Percentiles rank a stretch among this genome's conserved stretches.
Conservation (phyloP, 2,797 vertebrate genomes). For the Chaenodraco wilsoni region DNA sequence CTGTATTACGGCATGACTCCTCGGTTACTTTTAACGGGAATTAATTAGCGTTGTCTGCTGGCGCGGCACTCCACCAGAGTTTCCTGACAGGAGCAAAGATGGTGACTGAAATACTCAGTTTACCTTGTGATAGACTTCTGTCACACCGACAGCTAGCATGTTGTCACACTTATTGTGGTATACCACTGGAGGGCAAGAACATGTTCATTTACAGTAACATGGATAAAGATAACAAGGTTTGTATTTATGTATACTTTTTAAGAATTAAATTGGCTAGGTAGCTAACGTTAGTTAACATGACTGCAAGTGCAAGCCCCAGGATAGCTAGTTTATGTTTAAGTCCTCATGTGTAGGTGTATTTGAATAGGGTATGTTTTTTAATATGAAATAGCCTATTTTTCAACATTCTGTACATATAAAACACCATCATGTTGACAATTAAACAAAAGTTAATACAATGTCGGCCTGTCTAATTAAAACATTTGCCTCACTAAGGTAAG, state of each 20-base stretch:
- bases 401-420: neutral
- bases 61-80: neutral
- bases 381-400: neutral
- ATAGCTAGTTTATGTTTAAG: neutral
- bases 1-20: no score
- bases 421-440: neutral
- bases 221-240: slow-evolving; percentile 65
- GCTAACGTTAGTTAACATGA: neutral
- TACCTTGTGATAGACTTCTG: slow-evolving; percentile 55
- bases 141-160: slow-evolving; percentile 78
- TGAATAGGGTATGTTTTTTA: neutral
- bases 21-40: neutral
- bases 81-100: slow-evolving; percentile 14
- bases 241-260: slow-evolving; percentile 5
- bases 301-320: neutral
- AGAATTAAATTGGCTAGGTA: neutral
- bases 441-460: neutral
- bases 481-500: neutral
- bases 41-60: neutral
- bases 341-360: neutral
- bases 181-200: slow-evolving; percentile 69
- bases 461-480: neutral
- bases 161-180: slow-evolving; percentile 63
- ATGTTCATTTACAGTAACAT: slow-evolving; percentile 66
- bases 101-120: slow-evolving; percentile 67